Base-by-base conservation (phyloP, 2,888 invertebrate genomes). In the Morpho helenor region DNA sequence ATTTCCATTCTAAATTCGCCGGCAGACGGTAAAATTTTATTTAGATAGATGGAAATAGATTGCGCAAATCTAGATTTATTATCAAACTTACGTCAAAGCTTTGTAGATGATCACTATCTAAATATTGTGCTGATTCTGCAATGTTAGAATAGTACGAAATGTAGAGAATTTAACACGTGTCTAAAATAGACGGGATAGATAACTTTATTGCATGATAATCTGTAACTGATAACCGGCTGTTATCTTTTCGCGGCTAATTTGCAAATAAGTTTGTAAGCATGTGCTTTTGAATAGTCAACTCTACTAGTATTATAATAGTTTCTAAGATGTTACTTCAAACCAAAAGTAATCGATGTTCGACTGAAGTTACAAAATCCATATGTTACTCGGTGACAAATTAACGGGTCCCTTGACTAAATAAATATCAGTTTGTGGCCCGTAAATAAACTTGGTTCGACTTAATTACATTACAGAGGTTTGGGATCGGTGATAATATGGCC, bases 41-140 rank as follows among this genome's bases (percentile, higher is more conserved):
- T 48, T 9, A 31, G 31, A 31, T 31, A 48, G 47, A 47, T 47
- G 8, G 8, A 10, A 47, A 47, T 48, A n/a, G 48, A 48, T 31
- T 31, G n/a, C 23, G 31, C 9, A 48, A 31, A 31, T 48, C n/a
- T 31, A 48, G 48, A 48, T 48, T 48, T 48, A 48, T 48, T 48
- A 48, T 48, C n/a, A 48, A 48, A 48, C 31, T 48, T 48, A 31
- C 48, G 48, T 48, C 48, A 48, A n/a, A 31, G 48, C 9, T 48
- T 48, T 48, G 31, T 9, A 31, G 9, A 9, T 16, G 16, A 16
- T 31, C 31, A 31, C 31, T 31, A 31, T 31, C 31, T 5, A 31
- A 5, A 31, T 31, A 31, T 31, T 31, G 31, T 31, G 16, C 16
- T 16, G 16, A 16, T 16, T 16, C 16, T 16, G 16, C 2, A 5